Conservation (phyloP, 2,797 vertebrate genomes). For the Poeciliopsis paucimaculata region DNA sequence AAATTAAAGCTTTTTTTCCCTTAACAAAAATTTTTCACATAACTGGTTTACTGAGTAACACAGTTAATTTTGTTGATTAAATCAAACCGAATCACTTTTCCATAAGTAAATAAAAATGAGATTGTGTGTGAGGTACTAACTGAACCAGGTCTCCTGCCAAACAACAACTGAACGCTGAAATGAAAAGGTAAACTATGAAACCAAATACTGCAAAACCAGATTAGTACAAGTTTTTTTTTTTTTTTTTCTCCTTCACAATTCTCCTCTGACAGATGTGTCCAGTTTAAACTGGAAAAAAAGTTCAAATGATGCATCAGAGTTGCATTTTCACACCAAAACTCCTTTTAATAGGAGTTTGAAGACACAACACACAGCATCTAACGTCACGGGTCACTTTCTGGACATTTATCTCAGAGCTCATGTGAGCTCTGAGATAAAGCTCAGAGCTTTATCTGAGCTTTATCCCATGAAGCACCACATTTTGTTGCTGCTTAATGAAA, state of each 20-base stretch:
- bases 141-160: background rate
- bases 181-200: background rate
- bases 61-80: background rate
- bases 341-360: background rate
- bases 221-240: background rate
- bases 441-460: no score
- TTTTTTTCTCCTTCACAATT: background rate
- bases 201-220: background rate
- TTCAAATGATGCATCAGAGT: background rate
- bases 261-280: background rate
- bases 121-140: background rate
- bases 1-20: no score
- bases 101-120: background rate
- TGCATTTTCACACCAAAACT: background rate
- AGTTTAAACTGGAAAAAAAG: background rate
- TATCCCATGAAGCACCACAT: background rate
- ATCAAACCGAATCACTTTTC: background rate
- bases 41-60: background rate
- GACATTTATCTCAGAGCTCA: background rate
- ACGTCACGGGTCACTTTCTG: background rate
- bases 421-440: no score
- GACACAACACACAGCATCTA: background rate
- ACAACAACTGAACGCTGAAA: background rate
- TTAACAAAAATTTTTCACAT: background rate
- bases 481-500: background rate